A percentile compares a stretch with the other conserved stretches of the same genome.
These are phyloP conservation scores for Percopsis omiscomaycus DNA, from an alignment of 2,797 vertebrate species.

Conservation along the genomic window DNA sequence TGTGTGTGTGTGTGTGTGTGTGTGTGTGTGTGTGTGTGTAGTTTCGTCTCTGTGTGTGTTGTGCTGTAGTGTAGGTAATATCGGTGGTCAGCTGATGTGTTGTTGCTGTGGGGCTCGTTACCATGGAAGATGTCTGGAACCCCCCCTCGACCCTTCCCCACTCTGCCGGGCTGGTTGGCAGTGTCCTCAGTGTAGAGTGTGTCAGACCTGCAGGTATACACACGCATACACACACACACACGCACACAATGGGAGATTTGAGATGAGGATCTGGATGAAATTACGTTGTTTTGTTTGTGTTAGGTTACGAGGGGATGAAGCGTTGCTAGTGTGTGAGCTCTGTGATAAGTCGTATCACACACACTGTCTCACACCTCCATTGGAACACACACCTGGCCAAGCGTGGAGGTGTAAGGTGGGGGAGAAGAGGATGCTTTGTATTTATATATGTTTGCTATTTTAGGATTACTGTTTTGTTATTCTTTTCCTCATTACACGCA, in stretches of 20 bases:
- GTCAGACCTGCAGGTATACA: conserved; percentile 91
- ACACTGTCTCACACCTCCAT: conserved; percentile 90
- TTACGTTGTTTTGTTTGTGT: conserved; percentile 9
- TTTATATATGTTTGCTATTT: too few relatives aligned
- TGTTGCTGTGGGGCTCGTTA: conserved; percentile 93
- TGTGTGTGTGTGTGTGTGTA: conserved; percentile 49
- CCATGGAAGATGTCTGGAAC: conserved; percentile 90
- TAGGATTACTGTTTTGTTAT: too few relatives aligned
- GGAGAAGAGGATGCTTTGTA: too few relatives aligned
- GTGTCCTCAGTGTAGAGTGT: conserved; percentile 91
- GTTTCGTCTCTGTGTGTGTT: conserved; percentile 73
- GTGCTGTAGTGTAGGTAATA: conserved; percentile 83
- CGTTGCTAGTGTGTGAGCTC: conserved; percentile 90
- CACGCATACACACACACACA: conserved; percentile 13
- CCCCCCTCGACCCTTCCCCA: conserved; percentile 76
- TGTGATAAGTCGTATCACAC: conserved; percentile 95
- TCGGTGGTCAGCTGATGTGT: conserved; percentile 88
- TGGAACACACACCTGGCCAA: conserved; percentile 83
- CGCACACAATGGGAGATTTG: neutral
- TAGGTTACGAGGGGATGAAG: conserved; percentile 87
- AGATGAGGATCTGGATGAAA: conserved; percentile 8
- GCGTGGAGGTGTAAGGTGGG: conserved; percentile 88
- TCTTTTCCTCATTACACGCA: too few relatives aligned
- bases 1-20: conserved; percentile 63
- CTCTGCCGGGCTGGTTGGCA: conserved; percentile 93